These are phyloP conservation scores for Eolophus roseicapilla DNA, from an alignment of 2,113 vertebrate species.

Conservation along the genomic window DNA sequence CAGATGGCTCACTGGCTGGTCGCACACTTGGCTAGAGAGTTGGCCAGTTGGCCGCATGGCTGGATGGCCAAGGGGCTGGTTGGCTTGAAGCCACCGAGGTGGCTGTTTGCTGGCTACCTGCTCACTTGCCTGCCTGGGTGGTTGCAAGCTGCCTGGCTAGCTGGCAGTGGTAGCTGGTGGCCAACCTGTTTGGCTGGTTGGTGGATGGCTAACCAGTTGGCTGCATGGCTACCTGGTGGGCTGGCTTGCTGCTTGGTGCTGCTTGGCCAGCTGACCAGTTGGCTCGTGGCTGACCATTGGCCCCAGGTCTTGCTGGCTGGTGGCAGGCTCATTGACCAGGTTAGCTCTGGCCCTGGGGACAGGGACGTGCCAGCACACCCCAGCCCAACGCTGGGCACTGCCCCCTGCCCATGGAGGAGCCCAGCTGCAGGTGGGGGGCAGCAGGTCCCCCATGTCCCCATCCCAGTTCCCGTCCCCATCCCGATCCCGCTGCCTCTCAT, in stretches of 20 bases:
- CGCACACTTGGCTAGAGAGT: background rate
- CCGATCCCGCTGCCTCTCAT: background rate
- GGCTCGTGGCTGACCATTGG: background rate
- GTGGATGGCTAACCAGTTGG: background rate
- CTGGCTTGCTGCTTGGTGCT: background rate
- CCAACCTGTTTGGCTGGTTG: background rate
- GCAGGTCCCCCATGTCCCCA: background rate
- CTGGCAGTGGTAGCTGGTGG: background rate
- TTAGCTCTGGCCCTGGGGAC: background rate
- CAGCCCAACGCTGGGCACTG: fast-evolving
- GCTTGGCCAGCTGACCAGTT: background rate
- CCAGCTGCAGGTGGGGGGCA: background rate
- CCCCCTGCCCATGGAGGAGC: background rate
- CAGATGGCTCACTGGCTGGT: background rate
- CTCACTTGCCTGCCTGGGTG: background rate
- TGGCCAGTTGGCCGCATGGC: background rate
- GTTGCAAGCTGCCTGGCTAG: background rate
- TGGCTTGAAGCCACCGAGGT: background rate
- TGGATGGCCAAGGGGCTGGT: background rate
- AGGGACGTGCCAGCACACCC: fast-evolving
- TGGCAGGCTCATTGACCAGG: background rate
- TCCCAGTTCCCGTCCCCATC: background rate
- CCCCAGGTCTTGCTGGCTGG: background rate
- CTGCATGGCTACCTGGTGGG: background rate
- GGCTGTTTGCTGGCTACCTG: background rate